A percentile compares a stretch with the other conserved stretches of the same genome.
These are phyloP conservation scores for Poecilia velifera DNA, from an alignment of 2,797 vertebrate species.

Conservation along the genomic window DNA sequence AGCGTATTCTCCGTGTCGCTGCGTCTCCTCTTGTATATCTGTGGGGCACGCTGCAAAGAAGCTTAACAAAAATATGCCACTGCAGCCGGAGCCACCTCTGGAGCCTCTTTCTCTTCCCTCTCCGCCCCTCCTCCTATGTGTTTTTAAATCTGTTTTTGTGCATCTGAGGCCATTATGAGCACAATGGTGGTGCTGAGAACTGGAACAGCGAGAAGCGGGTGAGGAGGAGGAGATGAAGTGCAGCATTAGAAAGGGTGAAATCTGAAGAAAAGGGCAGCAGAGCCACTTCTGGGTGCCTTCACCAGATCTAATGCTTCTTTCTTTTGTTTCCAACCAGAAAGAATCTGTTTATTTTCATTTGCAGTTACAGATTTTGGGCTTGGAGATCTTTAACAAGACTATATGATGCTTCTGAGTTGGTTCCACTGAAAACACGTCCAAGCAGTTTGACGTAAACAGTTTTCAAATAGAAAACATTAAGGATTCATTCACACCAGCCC, in stretches of 20 bases:
- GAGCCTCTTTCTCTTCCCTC: conserved; percentile 10
- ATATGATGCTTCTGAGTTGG: neutral
- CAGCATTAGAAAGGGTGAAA: conserved; percentile 25
- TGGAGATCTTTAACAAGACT: conserved; percentile 14
- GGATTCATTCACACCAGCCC: neutral
- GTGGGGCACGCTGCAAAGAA: conserved; percentile 45
- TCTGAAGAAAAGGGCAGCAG: conserved; percentile 15
- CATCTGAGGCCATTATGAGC: conserved; percentile 49
- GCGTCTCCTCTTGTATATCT: conserved; percentile 42
- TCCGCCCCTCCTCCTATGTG: conserved; percentile 25
- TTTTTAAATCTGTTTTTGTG: conserved; percentile 52
- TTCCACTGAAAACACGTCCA: conserved; percentile 15
- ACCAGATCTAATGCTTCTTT: conserved; percentile 12
- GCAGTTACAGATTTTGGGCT: conserved; percentile 12
- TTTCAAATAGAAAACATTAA: neutral
- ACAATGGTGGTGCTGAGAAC: conserved; percentile 20
- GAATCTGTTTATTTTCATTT: conserved; percentile 27
- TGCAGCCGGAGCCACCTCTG: conserved; percentile 15
- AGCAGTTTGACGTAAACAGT: conserved; percentile 31
- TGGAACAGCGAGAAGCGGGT: conserved; percentile 18
- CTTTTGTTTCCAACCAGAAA: conserved; percentile 12
- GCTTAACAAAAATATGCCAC: conserved; percentile 48
- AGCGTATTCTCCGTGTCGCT: conserved; percentile 46
- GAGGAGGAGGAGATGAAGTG: conserved; percentile 28
- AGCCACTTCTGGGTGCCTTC: conserved; percentile 23